These are phyloP conservation scores for Phaetusa simplex DNA, from an alignment of 2,113 vertebrate genomes.

Conservation along the genomic window DNA sequence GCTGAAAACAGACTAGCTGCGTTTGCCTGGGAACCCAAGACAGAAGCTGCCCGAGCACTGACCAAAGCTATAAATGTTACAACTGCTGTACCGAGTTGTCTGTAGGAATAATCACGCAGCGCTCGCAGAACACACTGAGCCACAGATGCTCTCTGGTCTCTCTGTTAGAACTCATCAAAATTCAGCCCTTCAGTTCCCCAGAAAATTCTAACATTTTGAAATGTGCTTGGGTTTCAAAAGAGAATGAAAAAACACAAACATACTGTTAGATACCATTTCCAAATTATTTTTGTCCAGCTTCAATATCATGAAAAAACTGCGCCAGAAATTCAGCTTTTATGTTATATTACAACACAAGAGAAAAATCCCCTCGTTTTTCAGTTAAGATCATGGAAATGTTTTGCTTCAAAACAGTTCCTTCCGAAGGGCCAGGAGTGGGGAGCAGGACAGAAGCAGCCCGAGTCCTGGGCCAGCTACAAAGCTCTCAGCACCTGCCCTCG, in stretches of 20 bases:
- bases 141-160: neutral
- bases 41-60: neutral
- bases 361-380: neutral
- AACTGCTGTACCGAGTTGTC: neutral
- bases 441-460: neutral
- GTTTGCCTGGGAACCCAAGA: neutral
- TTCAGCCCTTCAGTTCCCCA: neutral
- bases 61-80: neutral
- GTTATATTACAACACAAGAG: neutral
- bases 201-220: neutral
- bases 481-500: neutral
- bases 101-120: neutral
- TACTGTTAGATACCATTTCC: neutral
- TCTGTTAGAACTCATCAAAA: neutral
- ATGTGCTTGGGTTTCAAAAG: neutral
- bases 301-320: neutral
- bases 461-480: neutral
- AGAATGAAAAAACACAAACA: neutral
- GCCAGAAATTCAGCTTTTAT: neutral
- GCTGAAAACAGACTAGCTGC: neutral
- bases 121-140: rapidly evolving
- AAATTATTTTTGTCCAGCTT: neutral
- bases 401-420: neutral
- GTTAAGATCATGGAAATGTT: neutral
- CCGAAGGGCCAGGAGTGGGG: neutral